These are phyloP conservation scores for Apamea epomidion DNA, from an alignment of 2,888 invertebrate genomes.

Conservation along the genomic window DNA sequence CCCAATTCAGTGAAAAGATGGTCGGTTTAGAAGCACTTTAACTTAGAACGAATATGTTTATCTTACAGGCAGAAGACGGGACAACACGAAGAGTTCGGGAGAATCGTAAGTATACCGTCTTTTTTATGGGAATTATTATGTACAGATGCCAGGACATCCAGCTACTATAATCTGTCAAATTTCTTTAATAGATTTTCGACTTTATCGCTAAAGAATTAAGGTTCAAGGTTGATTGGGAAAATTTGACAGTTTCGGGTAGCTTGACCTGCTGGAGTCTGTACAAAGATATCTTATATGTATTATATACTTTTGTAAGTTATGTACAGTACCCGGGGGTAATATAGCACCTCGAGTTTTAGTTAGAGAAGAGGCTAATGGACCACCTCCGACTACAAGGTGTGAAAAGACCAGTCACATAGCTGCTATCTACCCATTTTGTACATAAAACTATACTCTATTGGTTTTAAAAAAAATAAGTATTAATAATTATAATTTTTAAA, in stretches of 20 bases:
- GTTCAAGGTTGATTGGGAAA: no score
- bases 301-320: background rate
- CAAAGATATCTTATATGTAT: background rate
- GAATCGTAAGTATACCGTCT: constrained; percentile 85
- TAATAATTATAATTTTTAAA: no score
- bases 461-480: no score
- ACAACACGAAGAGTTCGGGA: constrained; percentile 84
- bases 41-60: constrained; percentile 61
- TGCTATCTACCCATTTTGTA: background rate
- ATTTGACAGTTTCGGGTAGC: no score
- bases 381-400: background rate
- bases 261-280: no score
- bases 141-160: background rate
- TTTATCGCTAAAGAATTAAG: no score
- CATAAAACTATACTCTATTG: background rate
- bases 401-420: no score
- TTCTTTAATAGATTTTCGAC: no score
- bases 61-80: constrained; percentile 79
- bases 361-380: background rate
- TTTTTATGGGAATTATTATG: background rate
- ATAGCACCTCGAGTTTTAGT: background rate
- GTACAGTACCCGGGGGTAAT: background rate
- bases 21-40: background rate
- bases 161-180: no score
- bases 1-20: background rate